These are phyloP conservation scores for Drosophila falleni DNA, from an alignment of 2,888 invertebrate genomes.

Conservation along the genomic window DNA sequence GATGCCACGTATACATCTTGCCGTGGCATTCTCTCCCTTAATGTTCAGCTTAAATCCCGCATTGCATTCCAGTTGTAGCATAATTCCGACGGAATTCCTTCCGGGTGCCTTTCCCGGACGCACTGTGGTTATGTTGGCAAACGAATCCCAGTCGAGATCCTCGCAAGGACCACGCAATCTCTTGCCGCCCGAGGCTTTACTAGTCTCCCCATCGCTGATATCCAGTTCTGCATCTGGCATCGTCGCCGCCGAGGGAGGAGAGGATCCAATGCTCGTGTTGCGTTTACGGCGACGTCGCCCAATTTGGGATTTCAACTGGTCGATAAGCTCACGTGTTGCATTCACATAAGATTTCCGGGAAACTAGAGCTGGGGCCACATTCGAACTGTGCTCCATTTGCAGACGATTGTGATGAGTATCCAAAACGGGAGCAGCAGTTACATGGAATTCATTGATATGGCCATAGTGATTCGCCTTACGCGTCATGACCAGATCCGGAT, in stretches of 20 bases:
- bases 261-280: constrained; percentile 49
- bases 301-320: constrained; percentile 83
- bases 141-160: constrained; percentile 82
- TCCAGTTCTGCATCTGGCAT: constrained; percentile 69
- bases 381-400: constrained; percentile 33
- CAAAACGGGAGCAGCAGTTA: constrained; percentile 60
- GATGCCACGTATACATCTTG: constrained; percentile 92
- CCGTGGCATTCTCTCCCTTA: constrained; percentile 90
- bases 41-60: constrained; percentile 92
- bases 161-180: constrained; percentile 88
- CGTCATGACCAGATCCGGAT: constrained; percentile 68
- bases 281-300: constrained; percentile 76
- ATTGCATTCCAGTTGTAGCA: constrained; percentile 91
- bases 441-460: constrained; percentile 51
- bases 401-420: constrained; percentile 63
- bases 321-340: constrained; percentile 62
- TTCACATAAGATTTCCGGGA: constrained; percentile 35
- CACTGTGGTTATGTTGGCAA: constrained; percentile 88
- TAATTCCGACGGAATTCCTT: constrained; percentile 91
- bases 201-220: constrained; percentile 60
- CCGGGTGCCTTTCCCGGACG: constrained; percentile 90
- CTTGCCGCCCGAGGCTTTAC: constrained; percentile 67
- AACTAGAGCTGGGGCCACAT: constrained; percentile 40
- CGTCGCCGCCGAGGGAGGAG: constrained; percentile 32
- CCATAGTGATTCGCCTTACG: constrained; percentile 71